Conservation (phyloP, 2,888 invertebrate genomes). For the Platycheirus rosarum region DNA sequence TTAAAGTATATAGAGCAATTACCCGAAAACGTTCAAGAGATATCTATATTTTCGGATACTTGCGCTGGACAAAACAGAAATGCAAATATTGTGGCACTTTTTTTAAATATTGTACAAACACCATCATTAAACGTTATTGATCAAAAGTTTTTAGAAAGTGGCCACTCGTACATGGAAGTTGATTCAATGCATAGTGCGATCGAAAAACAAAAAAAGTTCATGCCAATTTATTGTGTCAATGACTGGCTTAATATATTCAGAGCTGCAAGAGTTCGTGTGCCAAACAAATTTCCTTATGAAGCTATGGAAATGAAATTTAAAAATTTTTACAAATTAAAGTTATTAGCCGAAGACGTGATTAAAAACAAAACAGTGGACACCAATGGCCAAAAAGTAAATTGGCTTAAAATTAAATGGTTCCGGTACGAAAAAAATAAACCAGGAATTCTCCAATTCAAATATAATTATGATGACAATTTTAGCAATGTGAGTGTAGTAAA, state of each 20-base stretch:
- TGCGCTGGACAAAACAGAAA: slow-evolving; percentile 22
- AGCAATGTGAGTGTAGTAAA: background rate
- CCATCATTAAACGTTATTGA: slow-evolving; percentile 5
- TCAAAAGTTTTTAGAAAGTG: slow-evolving; percentile 12
- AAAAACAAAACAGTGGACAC: background rate
- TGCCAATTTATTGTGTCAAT: too few species aligned
- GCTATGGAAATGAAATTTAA: background rate
- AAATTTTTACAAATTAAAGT: background rate
- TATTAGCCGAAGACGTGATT: background rate
- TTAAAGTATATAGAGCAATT: slow-evolving; percentile 1
- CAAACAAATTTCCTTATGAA: background rate
- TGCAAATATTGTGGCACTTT: slow-evolving; percentile 11
- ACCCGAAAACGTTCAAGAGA: slow-evolving; percentile 8
- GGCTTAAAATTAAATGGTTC: background rate
- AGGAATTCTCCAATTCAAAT: background rate
- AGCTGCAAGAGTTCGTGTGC: too few species aligned
- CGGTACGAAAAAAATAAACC: background rate
- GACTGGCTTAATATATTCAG: too few species aligned
- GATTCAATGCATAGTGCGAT: background rate
- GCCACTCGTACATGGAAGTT: slow-evolving; percentile 5
- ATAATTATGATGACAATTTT: background rate
- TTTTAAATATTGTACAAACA: slow-evolving; percentile 21
- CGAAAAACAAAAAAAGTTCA: too few species aligned
- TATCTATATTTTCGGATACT: slow-evolving; percentile 34
- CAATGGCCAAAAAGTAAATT: background rate